These are phyloP conservation scores for Himalopsyche phryganea DNA, from an alignment of 1,140 invertebrate genomes.

Conservation along the genomic window DNA sequence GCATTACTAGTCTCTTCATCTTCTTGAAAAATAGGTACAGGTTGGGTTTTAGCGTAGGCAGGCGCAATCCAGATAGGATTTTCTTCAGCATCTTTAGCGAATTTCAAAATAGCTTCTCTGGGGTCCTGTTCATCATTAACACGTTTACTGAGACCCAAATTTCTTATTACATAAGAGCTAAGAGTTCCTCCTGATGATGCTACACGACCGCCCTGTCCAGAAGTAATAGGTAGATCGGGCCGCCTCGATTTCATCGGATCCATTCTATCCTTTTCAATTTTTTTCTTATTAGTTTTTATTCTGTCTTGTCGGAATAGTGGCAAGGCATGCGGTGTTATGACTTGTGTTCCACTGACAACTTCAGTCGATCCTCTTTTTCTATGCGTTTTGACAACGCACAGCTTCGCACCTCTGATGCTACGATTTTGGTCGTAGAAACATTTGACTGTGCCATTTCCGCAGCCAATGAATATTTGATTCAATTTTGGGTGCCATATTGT, in stretches of 20 bases:
- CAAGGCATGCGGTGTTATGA: constrained; percentile 96
- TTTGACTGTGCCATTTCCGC: constrained; percentile 87
- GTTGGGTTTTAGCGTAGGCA: constrained; percentile 84
- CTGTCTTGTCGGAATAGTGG: constrained; percentile 93
- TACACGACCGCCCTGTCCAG: constrained; percentile 87
- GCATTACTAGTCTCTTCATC: constrained; percentile 28
- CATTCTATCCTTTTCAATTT: constrained; percentile 86
- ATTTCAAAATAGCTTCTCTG: constrained; percentile 92
- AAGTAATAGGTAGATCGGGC: constrained; percentile 96
- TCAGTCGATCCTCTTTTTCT: constrained; percentile 78
- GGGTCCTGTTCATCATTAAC: constrained; percentile 96
- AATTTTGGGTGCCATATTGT: constrained; percentile 94
- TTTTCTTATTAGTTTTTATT: constrained; percentile 83
- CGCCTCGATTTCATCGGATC: constrained; percentile 89
- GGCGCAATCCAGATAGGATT: constrained; percentile 97
- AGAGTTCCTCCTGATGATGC: constrained; percentile 93
- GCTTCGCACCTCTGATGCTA: constrained; percentile 85
- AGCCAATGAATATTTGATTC: constrained; percentile 93
- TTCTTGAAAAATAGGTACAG: constrained; percentile 69
- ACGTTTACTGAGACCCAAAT: constrained; percentile 88
- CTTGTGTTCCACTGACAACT: constrained; percentile 84
- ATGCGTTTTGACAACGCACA: constrained; percentile 82
- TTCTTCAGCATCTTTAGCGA: constrained; percentile 93
- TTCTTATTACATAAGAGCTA: constrained; percentile 95
- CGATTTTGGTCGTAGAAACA: constrained; percentile 86